Base-by-base conservation (phyloP, 2,113 vertebrate species). In the Hucho hucho region DNA sequence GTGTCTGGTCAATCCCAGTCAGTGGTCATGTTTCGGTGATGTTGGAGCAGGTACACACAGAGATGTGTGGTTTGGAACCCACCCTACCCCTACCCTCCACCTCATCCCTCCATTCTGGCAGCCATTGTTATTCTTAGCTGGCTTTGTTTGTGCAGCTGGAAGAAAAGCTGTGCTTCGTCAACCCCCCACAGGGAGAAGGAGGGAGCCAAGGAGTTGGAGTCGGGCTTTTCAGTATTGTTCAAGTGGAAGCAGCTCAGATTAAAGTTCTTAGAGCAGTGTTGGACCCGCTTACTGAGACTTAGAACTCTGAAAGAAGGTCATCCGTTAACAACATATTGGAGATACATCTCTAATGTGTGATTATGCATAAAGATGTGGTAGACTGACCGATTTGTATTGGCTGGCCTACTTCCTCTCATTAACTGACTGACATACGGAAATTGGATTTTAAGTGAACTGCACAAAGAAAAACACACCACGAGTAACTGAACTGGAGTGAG, bases 101-200 rank as follows among this genome's bases (percentile, higher is more conserved):
- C 80, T 78, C 25, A 64, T 78, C 64, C 28, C 80, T 46, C 56
- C 79, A 26, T 56, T 79, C 78, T 79, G 86, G 81, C 82, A 75
- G 79, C 73, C 86, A 90, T 92, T 92, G 89, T 92, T 88, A 83
- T 84, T 66, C 79, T 77, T 46, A 53, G 66, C 74, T 76, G 76
- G 83, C 87, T 90, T 92, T 93, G 87, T 93, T 93, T 93, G 92
- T 90, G 91, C 92, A 93, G 91, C 92, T 93, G 92, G 84, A 89
- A 89, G 84, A 86, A 85, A 84, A 49, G 22, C 80, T 61, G 79
- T 75, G 88, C 86, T 83, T 85, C 86, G 81, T 79, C 74, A 81
- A 73, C 86, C 84, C 81, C 80, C 82, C 75, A 75, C 77, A 86
- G 77, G 77, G 80, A 83, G 46, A 72, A 83, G 84, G 76, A 78